A percentile compares a stretch with the other conserved stretches of the same genome.
Conservation (phyloP, 2,113 vertebrate species). For the Neogobius melanostomus region DNA sequence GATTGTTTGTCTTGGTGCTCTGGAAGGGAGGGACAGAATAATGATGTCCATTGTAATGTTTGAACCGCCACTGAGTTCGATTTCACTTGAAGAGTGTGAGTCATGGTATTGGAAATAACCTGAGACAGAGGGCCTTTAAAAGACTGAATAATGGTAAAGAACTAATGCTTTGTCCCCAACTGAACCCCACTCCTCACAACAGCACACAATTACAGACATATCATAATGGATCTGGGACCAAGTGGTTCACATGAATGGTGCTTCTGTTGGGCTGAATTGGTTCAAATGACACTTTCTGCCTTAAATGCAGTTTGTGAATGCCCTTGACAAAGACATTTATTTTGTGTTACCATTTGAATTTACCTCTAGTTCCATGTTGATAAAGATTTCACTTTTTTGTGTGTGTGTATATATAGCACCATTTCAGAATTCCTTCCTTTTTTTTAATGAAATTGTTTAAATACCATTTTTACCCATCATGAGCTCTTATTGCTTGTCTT, state of each 20-base stretch:
- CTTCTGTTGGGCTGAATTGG: slow-evolving; percentile 4
- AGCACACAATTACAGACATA: slow-evolving; percentile 34
- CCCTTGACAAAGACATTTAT: neutral
- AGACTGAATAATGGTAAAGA: slow-evolving; percentile 51
- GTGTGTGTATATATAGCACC: no score
- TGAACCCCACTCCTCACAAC: slow-evolving; percentile 26
- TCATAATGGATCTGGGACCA: slow-evolving; percentile 23
- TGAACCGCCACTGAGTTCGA: slow-evolving; percentile 40
- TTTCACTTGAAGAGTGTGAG: slow-evolving; percentile 48
- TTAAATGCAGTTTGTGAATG: neutral
- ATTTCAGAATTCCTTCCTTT: no score
- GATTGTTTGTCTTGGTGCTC: slow-evolving; percentile 35
- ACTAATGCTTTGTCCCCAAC: slow-evolving; percentile 46
- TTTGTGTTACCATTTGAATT: no score
- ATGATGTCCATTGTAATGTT: slow-evolving; percentile 44
- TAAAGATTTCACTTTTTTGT: no score
- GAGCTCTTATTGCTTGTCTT: neutral
- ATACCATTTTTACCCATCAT: no score
- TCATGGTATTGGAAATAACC: slow-evolving; percentile 58
- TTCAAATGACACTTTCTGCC: slow-evolving; percentile 2
- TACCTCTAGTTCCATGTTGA: no score
- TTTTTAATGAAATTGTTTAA: no score
- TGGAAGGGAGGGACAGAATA: slow-evolving; percentile 35
- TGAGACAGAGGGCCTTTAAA: slow-evolving; percentile 52
- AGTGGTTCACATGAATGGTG: slow-evolving; percentile 14